A percentile compares a stretch with the other conserved stretches of the same genome.
phyloP scores from a whole-genome alignment of 2,113 vertebrate species.

The Nettapus auritus region DNA sequence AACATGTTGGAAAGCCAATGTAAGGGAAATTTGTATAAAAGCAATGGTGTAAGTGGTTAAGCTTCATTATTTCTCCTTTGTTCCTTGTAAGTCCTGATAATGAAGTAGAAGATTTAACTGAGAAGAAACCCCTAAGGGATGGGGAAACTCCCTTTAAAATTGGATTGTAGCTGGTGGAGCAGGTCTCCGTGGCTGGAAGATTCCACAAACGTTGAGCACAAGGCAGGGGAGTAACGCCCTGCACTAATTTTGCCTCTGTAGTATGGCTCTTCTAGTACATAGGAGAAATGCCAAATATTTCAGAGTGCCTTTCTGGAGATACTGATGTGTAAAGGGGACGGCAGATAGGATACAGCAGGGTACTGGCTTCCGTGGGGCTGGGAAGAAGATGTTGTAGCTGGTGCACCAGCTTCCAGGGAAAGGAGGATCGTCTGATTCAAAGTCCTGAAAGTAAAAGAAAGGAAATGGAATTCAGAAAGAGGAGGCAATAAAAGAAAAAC shows the following conservation, averaged over 20 bases:
- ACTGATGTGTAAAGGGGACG: not conserved
- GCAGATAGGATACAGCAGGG: not conserved
- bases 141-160: not conserved
- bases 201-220: not conserved
- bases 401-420: not conserved
- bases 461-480: slow-evolving; percentile 20
- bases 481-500: not conserved
- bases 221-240: not conserved
- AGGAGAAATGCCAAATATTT: not conserved
- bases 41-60: not conserved
- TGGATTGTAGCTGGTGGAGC: not conserved
- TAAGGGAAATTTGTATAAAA: not conserved
- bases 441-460: not conserved
- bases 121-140: slow-evolving; percentile 12
- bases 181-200: not conserved
- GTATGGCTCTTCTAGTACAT: not conserved
- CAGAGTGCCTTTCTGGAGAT: not conserved
- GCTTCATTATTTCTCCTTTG: not conserved
- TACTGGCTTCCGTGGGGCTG: not conserved
- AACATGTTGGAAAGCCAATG: not conserved
- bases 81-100: not conserved
- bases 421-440: not conserved
- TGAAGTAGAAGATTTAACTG: not conserved
- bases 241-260: not conserved
- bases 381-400: not conserved